Evolutionary conservation across 2,797 vertebrate species (phyloP), one percentile per base, ranked within the genome.

Genomic region (Xiphophorus birchmanni): DNA sequence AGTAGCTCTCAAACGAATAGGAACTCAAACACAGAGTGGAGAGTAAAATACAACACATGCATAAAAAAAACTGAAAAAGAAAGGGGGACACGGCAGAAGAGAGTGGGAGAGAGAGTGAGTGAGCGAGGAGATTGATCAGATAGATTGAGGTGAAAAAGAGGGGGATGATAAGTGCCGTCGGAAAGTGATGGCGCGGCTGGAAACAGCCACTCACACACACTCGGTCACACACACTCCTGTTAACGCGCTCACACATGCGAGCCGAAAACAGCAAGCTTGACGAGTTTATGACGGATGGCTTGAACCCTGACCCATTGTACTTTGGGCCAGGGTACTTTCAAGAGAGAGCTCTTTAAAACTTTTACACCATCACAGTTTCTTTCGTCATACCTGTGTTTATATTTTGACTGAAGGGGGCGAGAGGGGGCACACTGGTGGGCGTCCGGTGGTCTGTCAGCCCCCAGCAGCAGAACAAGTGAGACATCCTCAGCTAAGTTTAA

Each of bases 121-220:
- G 87, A 86, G 89, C 37, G 82, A 77, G 56, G 81, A 87, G 87
- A 86, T 85, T 15, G 80, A 82, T 84, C 73, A 88, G 91, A 88
- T 87, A 87, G 72, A 85, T 7, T 1, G 42, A 89, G 85, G 82
- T 74, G 86, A 92, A 90, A 63, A 86, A 85, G 90, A 91, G 86
- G 91, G 89, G 92, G 93, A 86, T 86, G 89, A 91, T 71, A 78
- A 73, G 81, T 84, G 80, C 69, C 37, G 81, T 87, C 75, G 94
- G 95, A 95, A 95, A 95, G 90, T 93, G 93, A 93, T 93, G 90
- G 90, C 84, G 90, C 78, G 88, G 90, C 89, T 95, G 95, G 95
- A 95, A 95, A 95, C 82, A 93, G 88, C 75, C 80, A 76, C 89
- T 93, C 94, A 93, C 91, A 69, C 83, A 58, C 84, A 73, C 80